Evolutionary conservation across 2,113 vertebrate genomes (phyloP), one percentile per base, ranked within the genome.

Genomic region (Scomber japonicus): DNA sequence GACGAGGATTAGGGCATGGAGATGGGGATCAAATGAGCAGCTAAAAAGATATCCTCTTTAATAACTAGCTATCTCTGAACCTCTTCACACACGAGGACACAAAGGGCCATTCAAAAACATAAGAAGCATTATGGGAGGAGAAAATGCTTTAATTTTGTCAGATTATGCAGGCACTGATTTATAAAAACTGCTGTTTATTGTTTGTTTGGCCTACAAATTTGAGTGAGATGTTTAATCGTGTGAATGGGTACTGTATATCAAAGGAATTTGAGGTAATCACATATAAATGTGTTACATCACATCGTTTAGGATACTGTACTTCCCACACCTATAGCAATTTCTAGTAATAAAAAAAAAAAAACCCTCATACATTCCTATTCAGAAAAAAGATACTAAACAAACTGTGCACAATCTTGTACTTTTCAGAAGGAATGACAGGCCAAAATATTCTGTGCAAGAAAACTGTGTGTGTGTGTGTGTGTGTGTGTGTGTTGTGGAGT

Each of bases 11-110:
- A 94, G 80, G 85, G 84, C 81, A 88, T 75, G 75, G 86, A 85
- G 84, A 92, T 88, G 85, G 73, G 85, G 87, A 92, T 92, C 90
- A 92, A 90, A 91, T 88, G 82, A 90, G 87, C 82, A 87, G 68
- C 80, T 84, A 80, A 93, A 86, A 85, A 87, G 45, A 88, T 75
- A 88, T 87, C 86, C 80, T 74, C 79, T 85, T 83, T 90, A 85
- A 92, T 86, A 90, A 88, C 84, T 69, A 69, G 74, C 73, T 81
- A 84, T 60, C 71, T 65, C 75, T 82, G 67, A 84, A 88, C 62
- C 78, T 63, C 62, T 77, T 78, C 79, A 78, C 81, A 78, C 85
- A 84, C 66, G 62, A 84, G 49, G 44, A 80, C 70, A 82, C 63
- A 74, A 70, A 84, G 64, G 71, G 68, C 71, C 48, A 49, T 72